phyloP scores from a whole-genome alignment of 1,140 invertebrate genomes.

The Helicoverpa armigera region DNA sequence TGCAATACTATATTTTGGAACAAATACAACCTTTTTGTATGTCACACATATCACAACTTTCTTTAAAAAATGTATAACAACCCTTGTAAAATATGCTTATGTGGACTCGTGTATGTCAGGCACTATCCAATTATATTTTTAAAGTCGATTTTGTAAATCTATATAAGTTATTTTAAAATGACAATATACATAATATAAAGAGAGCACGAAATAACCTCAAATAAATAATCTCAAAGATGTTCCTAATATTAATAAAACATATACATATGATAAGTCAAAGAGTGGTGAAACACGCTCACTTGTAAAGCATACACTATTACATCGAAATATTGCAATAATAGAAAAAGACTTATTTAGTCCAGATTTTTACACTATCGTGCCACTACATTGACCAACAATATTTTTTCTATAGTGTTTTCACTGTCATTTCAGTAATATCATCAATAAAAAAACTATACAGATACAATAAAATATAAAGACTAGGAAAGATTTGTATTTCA shows the following conservation, averaged over 20 bases:
- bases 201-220: background rate
- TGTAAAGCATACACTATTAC: background rate
- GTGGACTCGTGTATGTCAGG: too few species aligned
- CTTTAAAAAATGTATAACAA: too few species aligned
- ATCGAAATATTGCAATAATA: background rate
- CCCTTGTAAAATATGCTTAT: too few species aligned
- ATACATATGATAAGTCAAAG: background rate
- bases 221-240: background rate
- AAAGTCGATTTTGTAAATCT: too few species aligned
- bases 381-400: background rate
- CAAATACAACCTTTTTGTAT: too few species aligned
- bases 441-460: background rate
- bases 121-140: too few species aligned
- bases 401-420: background rate
- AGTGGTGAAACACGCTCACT: conserved; percentile 6
- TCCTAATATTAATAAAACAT: background rate
- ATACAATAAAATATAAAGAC: conserved; percentile 24
- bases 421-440: background rate
- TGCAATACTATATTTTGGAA: background rate
- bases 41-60: too few species aligned
- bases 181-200: background rate
- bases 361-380: background rate
- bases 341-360: background rate
- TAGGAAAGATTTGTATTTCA: conserved; percentile 13
- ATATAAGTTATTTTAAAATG: too few species aligned